phyloP scores from a whole-genome alignment of 2,113 vertebrate species.

The Myocastor coypus region DNA sequence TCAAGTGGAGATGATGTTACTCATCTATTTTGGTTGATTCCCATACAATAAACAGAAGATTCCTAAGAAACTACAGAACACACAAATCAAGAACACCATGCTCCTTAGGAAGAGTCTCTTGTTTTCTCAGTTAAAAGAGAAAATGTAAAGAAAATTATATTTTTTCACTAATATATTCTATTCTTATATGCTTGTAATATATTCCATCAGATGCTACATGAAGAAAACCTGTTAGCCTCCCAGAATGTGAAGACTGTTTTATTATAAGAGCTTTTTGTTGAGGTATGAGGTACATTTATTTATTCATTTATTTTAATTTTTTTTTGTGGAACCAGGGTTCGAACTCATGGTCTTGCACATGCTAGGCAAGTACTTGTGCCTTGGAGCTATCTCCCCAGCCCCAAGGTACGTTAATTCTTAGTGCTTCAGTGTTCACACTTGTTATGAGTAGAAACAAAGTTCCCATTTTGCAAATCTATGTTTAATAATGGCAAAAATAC shows the following conservation, averaged over 20 bases:
- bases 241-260: not conserved
- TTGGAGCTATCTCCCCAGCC: too few species aligned
- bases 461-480: not conserved
- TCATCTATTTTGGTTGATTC: not conserved
- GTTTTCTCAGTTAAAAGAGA: not conserved
- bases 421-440: not conserved
- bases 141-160: not conserved
- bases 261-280: not conserved
- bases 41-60: not conserved
- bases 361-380: too few species aligned
- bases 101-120: not conserved
- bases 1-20: not conserved
- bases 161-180: not conserved
- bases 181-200: not conserved
- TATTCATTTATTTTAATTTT: too few species aligned
- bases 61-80: not conserved
- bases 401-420: not conserved
- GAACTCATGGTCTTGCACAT: too few species aligned
- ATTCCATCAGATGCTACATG: not conserved
- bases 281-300: not conserved
- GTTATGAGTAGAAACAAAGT: not conserved
- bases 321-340: too few species aligned
- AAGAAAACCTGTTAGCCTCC: not conserved
- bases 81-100: not conserved
- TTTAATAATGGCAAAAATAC: not conserved